phyloP scores from a whole-genome alignment of 2,797 vertebrate genomes.

The Hylomyscus alleni region DNA sequence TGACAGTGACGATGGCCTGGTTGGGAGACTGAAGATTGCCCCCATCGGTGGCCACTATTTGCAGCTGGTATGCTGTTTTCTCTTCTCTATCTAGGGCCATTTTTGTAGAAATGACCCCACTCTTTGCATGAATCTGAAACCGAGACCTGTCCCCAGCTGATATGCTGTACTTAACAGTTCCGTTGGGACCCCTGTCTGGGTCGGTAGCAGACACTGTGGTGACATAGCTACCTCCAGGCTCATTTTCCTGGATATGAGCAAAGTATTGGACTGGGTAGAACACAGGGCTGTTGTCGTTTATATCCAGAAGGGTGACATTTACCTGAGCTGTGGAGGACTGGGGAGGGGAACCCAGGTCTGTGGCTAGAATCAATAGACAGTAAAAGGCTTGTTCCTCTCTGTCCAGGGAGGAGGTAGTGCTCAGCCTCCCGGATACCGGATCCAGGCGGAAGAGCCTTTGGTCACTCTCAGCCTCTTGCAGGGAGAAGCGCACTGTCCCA shows the following conservation, averaged over 20 bases:
- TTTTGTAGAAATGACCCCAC: constrained; percentile 94
- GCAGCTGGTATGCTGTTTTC: constrained; percentile 96
- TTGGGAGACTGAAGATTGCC: constrained; percentile 93
- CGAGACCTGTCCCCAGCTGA: constrained; percentile 95
- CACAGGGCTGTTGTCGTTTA: constrained; percentile 97
- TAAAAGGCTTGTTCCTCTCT: constrained; percentile 94
- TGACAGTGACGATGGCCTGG: constrained; percentile 96
- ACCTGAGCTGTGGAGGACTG: constrained; percentile 92
- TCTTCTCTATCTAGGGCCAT: constrained; percentile 96
- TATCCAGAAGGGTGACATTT: constrained; percentile 95
- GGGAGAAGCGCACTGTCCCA: constrained; percentile 95
- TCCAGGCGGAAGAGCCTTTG: constrained; percentile 94
- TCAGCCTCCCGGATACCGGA: constrained; percentile 92
- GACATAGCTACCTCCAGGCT: constrained; percentile 95
- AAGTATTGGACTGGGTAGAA: constrained; percentile 99
- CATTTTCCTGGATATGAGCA: constrained; percentile 97
- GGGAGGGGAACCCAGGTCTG: constrained; percentile 94
- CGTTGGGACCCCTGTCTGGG: constrained; percentile 95
- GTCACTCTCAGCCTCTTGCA: constrained; percentile 91
- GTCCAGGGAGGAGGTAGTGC: constrained; percentile 93
- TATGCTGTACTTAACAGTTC: constrained; percentile 95
- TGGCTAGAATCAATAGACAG: constrained; percentile 93
- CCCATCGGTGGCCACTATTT: constrained; percentile 95
- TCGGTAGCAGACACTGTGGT: constrained; percentile 95
- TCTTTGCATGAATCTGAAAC: constrained; percentile 94